phyloP scores from a whole-genome alignment of 2,113 vertebrate species.

The Suricata suricatta region DNA sequence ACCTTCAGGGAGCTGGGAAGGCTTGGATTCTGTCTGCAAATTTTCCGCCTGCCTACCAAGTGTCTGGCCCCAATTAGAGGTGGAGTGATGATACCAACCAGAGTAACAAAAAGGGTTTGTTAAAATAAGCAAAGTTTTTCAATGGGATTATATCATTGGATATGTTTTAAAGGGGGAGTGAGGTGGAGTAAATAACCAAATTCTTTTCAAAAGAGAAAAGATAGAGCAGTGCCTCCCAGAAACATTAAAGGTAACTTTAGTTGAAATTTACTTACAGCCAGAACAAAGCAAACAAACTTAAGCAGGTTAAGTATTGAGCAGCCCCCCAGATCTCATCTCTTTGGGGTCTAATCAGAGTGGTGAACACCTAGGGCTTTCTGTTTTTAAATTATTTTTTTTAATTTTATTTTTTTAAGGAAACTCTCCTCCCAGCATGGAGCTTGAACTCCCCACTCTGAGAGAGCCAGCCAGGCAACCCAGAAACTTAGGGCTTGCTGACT shows the following conservation, averaged over 20 bases:
- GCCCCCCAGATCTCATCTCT: neutral
- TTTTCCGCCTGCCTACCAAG: neutral
- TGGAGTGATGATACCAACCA: fast-evolving
- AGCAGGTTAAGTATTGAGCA: neutral
- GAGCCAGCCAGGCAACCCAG: neutral
- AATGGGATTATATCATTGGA: neutral
- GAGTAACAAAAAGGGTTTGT: neutral
- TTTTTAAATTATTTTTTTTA: neutral
- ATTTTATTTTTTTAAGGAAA: neutral
- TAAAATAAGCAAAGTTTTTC: neutral
- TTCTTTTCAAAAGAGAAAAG: neutral
- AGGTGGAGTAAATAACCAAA: neutral
- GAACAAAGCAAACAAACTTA: neutral
- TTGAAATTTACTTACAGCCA: neutral
- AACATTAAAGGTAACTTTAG: neutral
- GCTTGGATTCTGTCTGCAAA: neutral
- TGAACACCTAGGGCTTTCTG: neutral
- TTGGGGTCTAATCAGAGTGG: neutral
- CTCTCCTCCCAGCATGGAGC: neutral
- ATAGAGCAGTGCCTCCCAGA: neutral
- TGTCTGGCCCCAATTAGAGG: neutral
- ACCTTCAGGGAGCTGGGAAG: too few relatives aligned
- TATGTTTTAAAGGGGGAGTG: neutral
- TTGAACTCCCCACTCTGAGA: neutral
- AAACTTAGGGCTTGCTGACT: neutral